These are phyloP conservation scores for Caenorhabditis brenneri DNA, from an alignment of 1,140 invertebrate species.

Conservation along the genomic window DNA sequence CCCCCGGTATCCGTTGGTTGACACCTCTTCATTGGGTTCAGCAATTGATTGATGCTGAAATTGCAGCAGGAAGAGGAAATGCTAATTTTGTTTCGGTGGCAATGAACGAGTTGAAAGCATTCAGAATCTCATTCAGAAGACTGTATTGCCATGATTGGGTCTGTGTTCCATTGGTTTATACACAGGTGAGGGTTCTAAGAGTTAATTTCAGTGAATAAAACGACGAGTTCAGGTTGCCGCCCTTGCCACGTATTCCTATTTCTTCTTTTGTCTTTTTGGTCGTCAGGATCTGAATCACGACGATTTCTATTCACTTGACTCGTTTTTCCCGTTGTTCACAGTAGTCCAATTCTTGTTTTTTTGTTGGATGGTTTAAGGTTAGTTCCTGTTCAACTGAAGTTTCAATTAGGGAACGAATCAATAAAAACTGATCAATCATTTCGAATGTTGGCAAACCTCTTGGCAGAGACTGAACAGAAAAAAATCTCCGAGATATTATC, in stretches of 20 bases:
- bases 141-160: conserved; percentile 57
- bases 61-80: conserved; percentile 25
- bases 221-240: conserved; percentile 47
- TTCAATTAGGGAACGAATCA: no score
- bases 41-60: conserved; percentile 47
- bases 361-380: conserved; percentile 54
- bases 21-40: conserved; percentile 53
- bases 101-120: conserved; percentile 47
- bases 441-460: no score
- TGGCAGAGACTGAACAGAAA: no score
- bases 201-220: not conserved
- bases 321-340: conserved; percentile 49
- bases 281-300: conserved; percentile 39
- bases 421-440: no score
- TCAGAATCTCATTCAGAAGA: conserved; percentile 48
- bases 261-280: conserved; percentile 51
- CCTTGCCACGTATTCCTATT: conserved; percentile 52
- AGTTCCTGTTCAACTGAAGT: not conserved
- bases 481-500: no score
- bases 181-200: conserved; percentile 40
- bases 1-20: conserved; percentile 49
- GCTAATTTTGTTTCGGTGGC: conserved; percentile 7
- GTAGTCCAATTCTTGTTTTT: conserved; percentile 55
- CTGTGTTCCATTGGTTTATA: conserved; percentile 52
- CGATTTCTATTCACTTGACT: conserved; percentile 37